These are phyloP conservation scores for Coregonus clupeaformis DNA, from an alignment of 2,113 vertebrate genomes.

Conservation along the genomic window DNA sequence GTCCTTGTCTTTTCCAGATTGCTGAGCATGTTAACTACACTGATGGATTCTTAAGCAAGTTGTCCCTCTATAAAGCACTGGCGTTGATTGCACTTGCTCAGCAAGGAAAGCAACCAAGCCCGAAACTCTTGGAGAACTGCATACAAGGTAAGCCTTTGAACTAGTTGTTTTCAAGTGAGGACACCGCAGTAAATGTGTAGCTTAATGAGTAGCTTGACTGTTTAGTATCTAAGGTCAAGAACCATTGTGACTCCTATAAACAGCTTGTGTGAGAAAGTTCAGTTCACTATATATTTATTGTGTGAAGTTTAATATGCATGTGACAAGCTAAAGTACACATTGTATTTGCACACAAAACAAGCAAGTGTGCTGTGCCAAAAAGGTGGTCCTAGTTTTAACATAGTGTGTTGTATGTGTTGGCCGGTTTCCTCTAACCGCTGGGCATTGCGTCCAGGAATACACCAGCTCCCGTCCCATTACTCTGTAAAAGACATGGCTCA, in stretches of 20 bases:
- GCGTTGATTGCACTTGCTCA: slow-evolving; percentile 78
- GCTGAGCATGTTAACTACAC: slow-evolving; percentile 64
- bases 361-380: too few relatives aligned
- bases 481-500: neutral
- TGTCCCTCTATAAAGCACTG: slow-evolving; percentile 72
- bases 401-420: slow-evolving; percentile 12
- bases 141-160: slow-evolving; percentile 68
- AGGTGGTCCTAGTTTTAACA: neutral
- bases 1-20: slow-evolving; percentile 64
- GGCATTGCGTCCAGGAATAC: neutral
- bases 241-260: neutral
- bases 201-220: slow-evolving; percentile 51
- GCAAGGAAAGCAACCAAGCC: slow-evolving; percentile 75
- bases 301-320: too few relatives aligned
- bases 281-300: neutral
- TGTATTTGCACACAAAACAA: too few relatives aligned
- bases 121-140: slow-evolving; percentile 74
- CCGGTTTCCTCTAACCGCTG: neutral
- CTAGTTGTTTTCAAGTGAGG: slow-evolving; percentile 1
- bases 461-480: neutral
- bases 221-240: slow-evolving; percentile 25
- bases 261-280: neutral
- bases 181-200: slow-evolving; percentile 31
- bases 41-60: slow-evolving; percentile 72
- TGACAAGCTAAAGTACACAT: too few relatives aligned